Conservation (phyloP, 2,888 invertebrate genomes). For the Tetheella fluctuosa region DNA sequence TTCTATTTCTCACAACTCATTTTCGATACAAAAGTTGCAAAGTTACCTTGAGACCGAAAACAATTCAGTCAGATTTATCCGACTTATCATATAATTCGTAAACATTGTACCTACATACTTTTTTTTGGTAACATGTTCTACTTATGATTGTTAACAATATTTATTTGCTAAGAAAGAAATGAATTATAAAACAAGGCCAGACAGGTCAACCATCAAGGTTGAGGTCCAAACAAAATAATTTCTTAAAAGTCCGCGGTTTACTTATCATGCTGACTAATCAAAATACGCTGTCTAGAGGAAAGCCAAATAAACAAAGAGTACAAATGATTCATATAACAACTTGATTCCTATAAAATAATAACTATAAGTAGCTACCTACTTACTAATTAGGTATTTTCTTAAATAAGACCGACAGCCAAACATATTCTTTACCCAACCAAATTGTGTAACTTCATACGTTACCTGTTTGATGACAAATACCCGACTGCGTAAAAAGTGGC, state of each 20-base stretch:
- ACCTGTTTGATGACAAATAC: not conserved
- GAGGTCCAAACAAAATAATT: not conserved
- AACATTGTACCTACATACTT: not conserved
- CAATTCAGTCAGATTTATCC: not conserved
- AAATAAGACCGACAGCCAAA: not conserved
- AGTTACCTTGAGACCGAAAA: conserved; percentile 2
- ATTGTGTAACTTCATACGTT: not conserved
- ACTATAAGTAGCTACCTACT: too few relatives aligned
- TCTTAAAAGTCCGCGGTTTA: not conserved
- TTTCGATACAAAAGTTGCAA: not conserved
- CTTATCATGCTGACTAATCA: not conserved
- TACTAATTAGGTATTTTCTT: not conserved
- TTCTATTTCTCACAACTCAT: not conserved
- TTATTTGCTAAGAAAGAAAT: not conserved
- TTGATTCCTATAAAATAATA: not conserved
- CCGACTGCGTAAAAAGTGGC: not conserved
- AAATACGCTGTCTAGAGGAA: not conserved
- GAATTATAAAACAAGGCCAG: not conserved
- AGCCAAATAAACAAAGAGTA: not conserved
- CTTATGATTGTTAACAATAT: not conserved
- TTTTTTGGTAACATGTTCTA: not conserved
- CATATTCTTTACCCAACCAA: too few relatives aligned
- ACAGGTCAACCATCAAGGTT: not conserved
- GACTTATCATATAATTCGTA: not conserved
- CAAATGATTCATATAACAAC: not conserved